Base-by-base conservation (phyloP, 2,888 invertebrate genomes). In the Dioctria linearis region DNA sequence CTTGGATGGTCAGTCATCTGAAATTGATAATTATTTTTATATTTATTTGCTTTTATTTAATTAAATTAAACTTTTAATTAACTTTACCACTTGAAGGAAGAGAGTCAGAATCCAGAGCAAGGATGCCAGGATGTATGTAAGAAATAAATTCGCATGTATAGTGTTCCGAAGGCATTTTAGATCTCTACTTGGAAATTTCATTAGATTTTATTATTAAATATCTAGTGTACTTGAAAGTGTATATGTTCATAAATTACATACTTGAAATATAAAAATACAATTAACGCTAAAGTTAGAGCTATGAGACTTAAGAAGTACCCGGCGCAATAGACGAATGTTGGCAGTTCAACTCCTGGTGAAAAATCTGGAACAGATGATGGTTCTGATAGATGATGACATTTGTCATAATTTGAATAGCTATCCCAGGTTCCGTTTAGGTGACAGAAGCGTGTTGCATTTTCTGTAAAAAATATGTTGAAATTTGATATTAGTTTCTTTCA, bases 121-220 rank as follows among this genome's bases (percentile, higher is more conserved):
- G 83, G 96, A 96, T 59, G 95, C 94, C 84, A 97, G 90, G 85
- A 98, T 95, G 88, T 98, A 98, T 0, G 97, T 96, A 85, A 95
- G 91, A 93, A 98, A 96, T 84, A 98, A 92, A 90, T 98, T 97
- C 85, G 96, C 96, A 89, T 98, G 98, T 86, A 98, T 98, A 84
- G 94, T 95, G 88, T 98, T 98, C 83, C 98, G 91, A 83, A 98
- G 91, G 90, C 98, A 98, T 88, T 96, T 92, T 81, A 98, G 92
- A 89, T 97, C 97, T 89, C 98, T 98, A 92, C 54, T 78, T 4
- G 37, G n/a, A 71, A 43, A 57, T 13, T 46, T 25, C 2, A 25
- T 25, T 25, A 25, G 25, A 25, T 25, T 79, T 65, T 66, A 46
- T 49, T 51, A 51, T 67, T 59, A 43, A 40, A 8, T 25, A 25